These are phyloP conservation scores for Apostichopus parvimensis DNA, from an alignment of 35 echinoderm and acorn worm genomes.

Conservation along the genomic window DNA sequence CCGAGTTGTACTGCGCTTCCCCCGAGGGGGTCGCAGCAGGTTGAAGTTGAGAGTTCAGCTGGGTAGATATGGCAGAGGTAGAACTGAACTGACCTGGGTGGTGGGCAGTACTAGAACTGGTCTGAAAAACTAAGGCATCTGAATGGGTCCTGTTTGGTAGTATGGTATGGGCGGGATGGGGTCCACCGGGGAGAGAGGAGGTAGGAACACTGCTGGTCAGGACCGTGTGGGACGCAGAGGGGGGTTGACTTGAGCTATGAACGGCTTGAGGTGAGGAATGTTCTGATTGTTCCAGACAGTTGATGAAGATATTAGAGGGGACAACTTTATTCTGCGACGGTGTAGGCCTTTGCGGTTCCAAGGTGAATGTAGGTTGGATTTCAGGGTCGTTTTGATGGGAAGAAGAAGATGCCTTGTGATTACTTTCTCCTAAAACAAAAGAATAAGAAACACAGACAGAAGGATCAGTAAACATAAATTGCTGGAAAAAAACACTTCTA, in stretches of 20 bases:
- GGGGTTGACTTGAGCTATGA: neutral
- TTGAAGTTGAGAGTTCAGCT: neutral
- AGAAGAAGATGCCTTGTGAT: neutral
- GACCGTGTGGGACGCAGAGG: neutral
- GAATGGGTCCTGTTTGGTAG: constrained; percentile 19
- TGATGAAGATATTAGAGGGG: constrained; percentile 22
- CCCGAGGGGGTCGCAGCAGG: neutral
- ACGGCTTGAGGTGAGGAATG: constrained; percentile 13
- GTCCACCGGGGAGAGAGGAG: neutral
- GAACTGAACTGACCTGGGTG: neutral
- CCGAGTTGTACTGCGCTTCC: constrained; percentile 11
- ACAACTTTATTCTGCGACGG: constrained; percentile 40
- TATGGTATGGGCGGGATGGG: neutral
- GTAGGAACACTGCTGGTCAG: constrained; percentile 14
- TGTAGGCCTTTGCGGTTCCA: constrained; percentile 37
- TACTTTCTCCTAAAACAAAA: neutral
- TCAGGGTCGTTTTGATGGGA: neutral
- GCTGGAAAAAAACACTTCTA: too few relatives aligned
- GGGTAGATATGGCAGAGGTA: neutral
- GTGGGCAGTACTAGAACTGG: neutral
- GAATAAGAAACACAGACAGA: neutral
- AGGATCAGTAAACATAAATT: too few relatives aligned
- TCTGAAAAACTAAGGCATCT: constrained; percentile 49
- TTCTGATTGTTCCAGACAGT: neutral
- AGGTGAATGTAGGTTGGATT: constrained; percentile 36